Percentiles rank a stretch among this genome's conserved stretches.
These are phyloP conservation scores for Scolopax rusticola DNA, from an alignment of 2,797 vertebrate species.

Conservation along the genomic window DNA sequence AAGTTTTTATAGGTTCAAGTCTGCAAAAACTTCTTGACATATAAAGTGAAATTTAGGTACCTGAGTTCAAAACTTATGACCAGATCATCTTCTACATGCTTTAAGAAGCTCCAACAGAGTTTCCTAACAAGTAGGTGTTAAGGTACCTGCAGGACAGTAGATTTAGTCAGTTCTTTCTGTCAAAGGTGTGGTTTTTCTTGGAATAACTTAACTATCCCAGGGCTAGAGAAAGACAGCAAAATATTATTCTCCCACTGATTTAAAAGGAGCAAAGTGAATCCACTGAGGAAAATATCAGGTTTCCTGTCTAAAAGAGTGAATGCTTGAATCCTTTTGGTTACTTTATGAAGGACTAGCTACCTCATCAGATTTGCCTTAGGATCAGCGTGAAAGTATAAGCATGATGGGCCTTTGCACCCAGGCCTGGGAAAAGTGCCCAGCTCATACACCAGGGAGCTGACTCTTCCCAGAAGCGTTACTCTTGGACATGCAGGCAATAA, in stretches of 20 bases:
- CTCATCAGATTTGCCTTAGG: background rate
- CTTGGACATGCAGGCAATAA: background rate
- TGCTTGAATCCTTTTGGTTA: background rate
- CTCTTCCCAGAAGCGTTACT: background rate
- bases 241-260: background rate
- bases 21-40: background rate
- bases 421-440: background rate
- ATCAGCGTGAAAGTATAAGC: background rate
- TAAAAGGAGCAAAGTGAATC: background rate
- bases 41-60: background rate
- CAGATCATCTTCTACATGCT: background rate
- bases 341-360: background rate
- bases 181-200: background rate
- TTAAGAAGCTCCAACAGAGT: background rate
- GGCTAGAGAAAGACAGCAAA: background rate
- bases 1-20: background rate
- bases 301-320: background rate
- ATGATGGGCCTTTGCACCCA: background rate
- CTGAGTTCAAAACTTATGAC: background rate
- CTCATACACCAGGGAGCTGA: fast-evolving
- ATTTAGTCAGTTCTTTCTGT: background rate
- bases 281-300: fast-evolving
- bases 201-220: background rate
- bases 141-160: background rate
- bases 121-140: background rate